A percentile compares a stretch with the other conserved stretches of the same genome.
These are phyloP conservation scores for Eupleurogrammus muticus DNA, from an alignment of 2,797 vertebrate genomes.

Conservation along the genomic window DNA sequence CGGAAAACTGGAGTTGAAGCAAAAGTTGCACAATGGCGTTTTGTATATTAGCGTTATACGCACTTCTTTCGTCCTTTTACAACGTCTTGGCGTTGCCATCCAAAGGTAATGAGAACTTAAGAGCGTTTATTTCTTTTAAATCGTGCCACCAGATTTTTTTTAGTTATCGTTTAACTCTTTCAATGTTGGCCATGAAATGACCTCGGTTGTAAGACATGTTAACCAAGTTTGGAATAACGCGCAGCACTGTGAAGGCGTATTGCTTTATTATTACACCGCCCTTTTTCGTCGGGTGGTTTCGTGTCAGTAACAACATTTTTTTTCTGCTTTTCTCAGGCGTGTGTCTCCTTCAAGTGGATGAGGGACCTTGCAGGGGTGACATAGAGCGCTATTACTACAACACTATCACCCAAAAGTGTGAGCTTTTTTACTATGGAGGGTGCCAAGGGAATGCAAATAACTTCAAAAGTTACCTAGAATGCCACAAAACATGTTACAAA, in stretches of 20 bases:
- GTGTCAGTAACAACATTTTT: background rate
- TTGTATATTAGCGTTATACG: slow-evolving; percentile 46
- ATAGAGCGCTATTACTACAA: slow-evolving; percentile 89
- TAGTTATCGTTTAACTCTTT: background rate
- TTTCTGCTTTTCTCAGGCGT: slow-evolving; percentile 60
- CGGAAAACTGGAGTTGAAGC: slow-evolving; percentile 10
- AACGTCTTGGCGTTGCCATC: slow-evolving; percentile 44
- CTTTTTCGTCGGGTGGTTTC: background rate
- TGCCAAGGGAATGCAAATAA: slow-evolving; percentile 93
- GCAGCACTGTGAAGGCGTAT: background rate
- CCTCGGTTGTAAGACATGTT: background rate
- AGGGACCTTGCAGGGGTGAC: slow-evolving; percentile 85
- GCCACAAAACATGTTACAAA: slow-evolving; percentile 87
- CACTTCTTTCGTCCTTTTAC: slow-evolving; percentile 56
- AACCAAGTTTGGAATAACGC: background rate
- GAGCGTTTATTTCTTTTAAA: background rate
- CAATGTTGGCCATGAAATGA: background rate
- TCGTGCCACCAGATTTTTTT: background rate
- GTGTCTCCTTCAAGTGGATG: slow-evolving; percentile 87
- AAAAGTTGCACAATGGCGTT: slow-evolving; percentile 70
- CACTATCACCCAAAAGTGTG: slow-evolving; percentile 88
- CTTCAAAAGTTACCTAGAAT: slow-evolving; percentile 85
- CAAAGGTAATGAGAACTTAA: slow-evolving; percentile 61
- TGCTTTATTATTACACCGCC: too few species aligned
- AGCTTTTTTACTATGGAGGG: slow-evolving; percentile 88